Evolutionary conservation across 1,140 invertebrate genomes (phyloP), one percentile per base, ranked within the genome.

Genomic region (Linepithema humile): DNA sequence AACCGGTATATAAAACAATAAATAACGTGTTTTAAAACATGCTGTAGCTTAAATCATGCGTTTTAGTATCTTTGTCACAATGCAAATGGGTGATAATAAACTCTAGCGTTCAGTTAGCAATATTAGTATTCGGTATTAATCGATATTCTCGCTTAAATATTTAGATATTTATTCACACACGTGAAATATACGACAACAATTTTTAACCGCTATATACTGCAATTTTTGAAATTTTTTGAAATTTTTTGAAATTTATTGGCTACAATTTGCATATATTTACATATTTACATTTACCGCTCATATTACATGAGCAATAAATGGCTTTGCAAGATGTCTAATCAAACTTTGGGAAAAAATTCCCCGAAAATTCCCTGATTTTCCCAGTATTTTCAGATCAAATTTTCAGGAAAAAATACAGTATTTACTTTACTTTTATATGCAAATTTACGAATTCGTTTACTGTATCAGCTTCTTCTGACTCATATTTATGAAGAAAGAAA

Each of bases 221-320:
- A n/a, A n/a, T n/a, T n/a, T n/a, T n/a, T n/a, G n/a, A 29, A 12
- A 17, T n/a, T n/a, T 62, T 26, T 1, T 20, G 15, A 10, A 3
- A 23, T 35, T 75, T 32, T 62, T 23, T 0, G 10, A 12, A 23
- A 2, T 45, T 32, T 26, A 20, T 20, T 32, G 26, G 12, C 7
- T 48, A 38, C 29, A 35, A 48, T 75, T 75, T 64, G 9, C 55
- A 62, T 62, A 45, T 43, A 62, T 75, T 75, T 20, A 43, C 62
- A 75, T n/a, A n/a, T n/a, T n/a, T n/a, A n/a, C n/a, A n/a, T n/a
- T n/a, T 60, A 57, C 5, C 43, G 9, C 38, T n/a, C 55, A 1
- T 32, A 48, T 62, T 45, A n/a, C 12, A 35, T 0, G 7, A 23
- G 23, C 15, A 10, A 29, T 38, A 7, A 17, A 50, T 5, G 43